These are phyloP conservation scores for Mamestra brassicae DNA, from an alignment of 2,888 invertebrate species.

Conservation along the genomic window DNA sequence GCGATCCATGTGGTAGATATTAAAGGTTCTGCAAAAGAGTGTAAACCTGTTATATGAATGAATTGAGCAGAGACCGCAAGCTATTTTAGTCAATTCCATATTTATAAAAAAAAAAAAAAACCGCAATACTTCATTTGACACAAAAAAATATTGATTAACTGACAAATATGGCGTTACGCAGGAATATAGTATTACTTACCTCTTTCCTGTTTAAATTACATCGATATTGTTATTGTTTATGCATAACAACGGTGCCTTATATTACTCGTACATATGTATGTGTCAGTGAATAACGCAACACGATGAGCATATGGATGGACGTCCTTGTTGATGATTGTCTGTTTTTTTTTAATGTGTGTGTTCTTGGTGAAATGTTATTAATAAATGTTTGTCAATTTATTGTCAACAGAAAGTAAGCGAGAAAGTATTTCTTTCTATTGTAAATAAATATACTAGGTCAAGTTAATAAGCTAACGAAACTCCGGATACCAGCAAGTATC, in stretches of 20 bases:
- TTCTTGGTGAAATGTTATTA: too few species aligned
- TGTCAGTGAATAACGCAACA: slow-evolving; percentile 26
- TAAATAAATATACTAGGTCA: slow-evolving; percentile 10
- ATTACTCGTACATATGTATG: slow-evolving; percentile 1
- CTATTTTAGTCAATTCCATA: background rate
- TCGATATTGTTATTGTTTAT: slow-evolving; percentile 40
- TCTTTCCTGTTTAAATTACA: slow-evolving; percentile 28
- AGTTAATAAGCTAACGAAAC: too few species aligned
- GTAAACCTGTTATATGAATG: background rate
- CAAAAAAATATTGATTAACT: background rate
- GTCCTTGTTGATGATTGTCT: background rate
- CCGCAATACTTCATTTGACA: background rate
- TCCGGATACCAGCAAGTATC: too few species aligned
- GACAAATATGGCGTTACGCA: background rate
- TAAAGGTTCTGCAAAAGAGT: too few species aligned
- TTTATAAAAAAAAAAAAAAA: slow-evolving; percentile 4
- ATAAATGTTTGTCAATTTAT: too few species aligned
- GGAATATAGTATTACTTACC: slow-evolving; percentile 24
- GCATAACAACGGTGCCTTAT: slow-evolving; percentile 21
- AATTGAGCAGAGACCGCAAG: background rate
- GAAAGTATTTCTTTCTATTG: too few species aligned
- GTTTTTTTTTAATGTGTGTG: too few species aligned
- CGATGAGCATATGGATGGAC: background rate
- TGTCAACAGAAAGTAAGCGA: too few species aligned
- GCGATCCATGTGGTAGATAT: too few species aligned